A percentile compares a stretch with the other conserved stretches of the same genome.
These are phyloP conservation scores for Neoascia interrupta DNA, from an alignment of 2,888 invertebrate species.

Conservation along the genomic window DNA sequence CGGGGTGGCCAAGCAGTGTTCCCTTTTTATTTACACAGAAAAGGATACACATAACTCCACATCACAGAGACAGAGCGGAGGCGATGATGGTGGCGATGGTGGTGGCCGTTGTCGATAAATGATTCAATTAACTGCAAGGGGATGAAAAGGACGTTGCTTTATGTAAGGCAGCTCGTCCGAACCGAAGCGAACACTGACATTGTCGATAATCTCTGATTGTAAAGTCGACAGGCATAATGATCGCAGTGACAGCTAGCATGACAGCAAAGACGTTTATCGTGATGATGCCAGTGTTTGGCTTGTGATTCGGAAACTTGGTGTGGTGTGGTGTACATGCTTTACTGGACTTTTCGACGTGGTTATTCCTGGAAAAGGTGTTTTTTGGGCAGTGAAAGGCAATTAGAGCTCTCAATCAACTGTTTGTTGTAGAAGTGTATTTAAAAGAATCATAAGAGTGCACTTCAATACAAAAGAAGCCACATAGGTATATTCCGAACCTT, in stretches of 20 bases:
- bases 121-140: constrained; percentile 44
- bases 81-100: not conserved
- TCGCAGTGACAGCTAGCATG: too few species aligned
- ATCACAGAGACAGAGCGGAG: too few species aligned
- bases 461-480: too few species aligned
- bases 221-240: constrained; percentile 24
- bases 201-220: constrained; percentile 12
- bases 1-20: not conserved
- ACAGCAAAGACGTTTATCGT: constrained; percentile 24
- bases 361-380: too few species aligned
- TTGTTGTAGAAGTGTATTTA: too few species aligned
- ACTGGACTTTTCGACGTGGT: too few species aligned
- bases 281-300: constrained; percentile 15
- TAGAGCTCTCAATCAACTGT: too few species aligned
- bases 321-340: too few species aligned
- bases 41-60: constrained; percentile 11
- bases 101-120: constrained; percentile 31
- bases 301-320: too few species aligned
- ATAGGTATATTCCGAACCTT: too few species aligned
- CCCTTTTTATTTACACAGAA: constrained; percentile 16
- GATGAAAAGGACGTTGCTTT: not conserved
- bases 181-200: not conserved
- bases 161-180: not conserved
- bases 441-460: too few species aligned
- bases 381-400: too few species aligned